A percentile compares a stretch with the other conserved stretches of the same genome.
These are phyloP conservation scores for Epistrophe grossulariae DNA, from an alignment of 2,888 invertebrate genomes.

Conservation along the genomic window DNA sequence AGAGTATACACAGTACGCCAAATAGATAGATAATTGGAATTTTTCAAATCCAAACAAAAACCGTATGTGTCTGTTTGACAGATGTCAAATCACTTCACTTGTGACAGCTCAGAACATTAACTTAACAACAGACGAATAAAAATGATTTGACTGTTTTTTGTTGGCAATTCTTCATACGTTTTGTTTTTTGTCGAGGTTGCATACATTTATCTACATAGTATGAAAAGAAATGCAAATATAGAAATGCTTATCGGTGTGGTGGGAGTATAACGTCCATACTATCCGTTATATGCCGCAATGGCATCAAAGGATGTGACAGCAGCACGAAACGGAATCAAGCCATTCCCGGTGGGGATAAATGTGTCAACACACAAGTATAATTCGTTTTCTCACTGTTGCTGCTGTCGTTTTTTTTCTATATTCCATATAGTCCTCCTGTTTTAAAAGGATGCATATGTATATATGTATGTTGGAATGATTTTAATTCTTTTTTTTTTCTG, in stretches of 20 bases:
- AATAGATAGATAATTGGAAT: conserved; percentile 39
- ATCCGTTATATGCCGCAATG: conserved; percentile 54
- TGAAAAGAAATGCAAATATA: conserved; percentile 50
- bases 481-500: conserved; percentile 29
- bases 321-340: conserved; percentile 66
- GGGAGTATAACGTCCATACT: conserved; percentile 50
- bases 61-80: conserved; percentile 14
- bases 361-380: conserved; percentile 60
- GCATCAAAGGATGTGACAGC: conserved; percentile 60
- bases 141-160: conserved; percentile 34
- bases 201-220: background rate
- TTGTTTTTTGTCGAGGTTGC: conserved; percentile 3
- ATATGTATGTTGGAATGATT: conserved; percentile 19
- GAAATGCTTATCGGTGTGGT: conserved; percentile 34
- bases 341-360: conserved; percentile 68
- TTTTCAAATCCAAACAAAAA: conserved; percentile 28
- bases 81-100: conserved; percentile 33
- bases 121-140: conserved; percentile 30
- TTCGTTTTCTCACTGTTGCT: conserved; percentile 47
- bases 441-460: conserved; percentile 41
- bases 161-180: conserved; percentile 24
- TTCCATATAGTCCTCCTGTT: background rate
- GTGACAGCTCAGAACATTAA: conserved; percentile 43
- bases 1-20: background rate
- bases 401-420: conserved; percentile 33